Conservation (phyloP, 2,797 vertebrate genomes). For the Ptychobarbus kaznakovi region DNA sequence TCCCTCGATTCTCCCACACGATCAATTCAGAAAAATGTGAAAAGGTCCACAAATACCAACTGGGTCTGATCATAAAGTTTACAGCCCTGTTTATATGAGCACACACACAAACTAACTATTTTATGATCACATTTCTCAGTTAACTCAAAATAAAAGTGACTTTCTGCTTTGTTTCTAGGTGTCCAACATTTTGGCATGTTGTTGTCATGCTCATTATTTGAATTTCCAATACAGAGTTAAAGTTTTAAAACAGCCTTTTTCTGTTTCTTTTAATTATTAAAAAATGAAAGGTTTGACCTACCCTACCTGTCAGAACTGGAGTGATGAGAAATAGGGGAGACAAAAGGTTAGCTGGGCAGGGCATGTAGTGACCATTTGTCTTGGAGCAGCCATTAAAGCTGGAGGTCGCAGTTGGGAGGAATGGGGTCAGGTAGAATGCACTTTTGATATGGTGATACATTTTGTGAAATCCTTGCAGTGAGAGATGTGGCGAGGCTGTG, state of each 20-base stretch:
- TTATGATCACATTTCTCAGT: slow-evolving; percentile 9
- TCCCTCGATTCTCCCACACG: not conserved
- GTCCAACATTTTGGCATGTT: slow-evolving; percentile 6
- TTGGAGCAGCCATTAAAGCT: slow-evolving; percentile 79
- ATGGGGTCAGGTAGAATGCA: slow-evolving; percentile 82
- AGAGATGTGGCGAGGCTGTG: slow-evolving; percentile 71
- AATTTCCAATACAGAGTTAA: slow-evolving; percentile 3
- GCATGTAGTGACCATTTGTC: slow-evolving; percentile 76
- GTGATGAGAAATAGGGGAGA: slow-evolving; percentile 66
- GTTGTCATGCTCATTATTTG: not conserved
- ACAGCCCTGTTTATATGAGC: slow-evolving; percentile 13
- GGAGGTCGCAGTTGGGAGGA: slow-evolving; percentile 71
- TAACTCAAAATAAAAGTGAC: not conserved
- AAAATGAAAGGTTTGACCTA: slow-evolving; percentile 45
- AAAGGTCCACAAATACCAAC: not conserved
- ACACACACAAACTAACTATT: not conserved
- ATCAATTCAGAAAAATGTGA: not conserved
- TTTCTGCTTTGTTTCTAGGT: slow-evolving; percentile 2
- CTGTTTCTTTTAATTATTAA: slow-evolving; percentile 48
- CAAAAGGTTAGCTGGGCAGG: slow-evolving; percentile 71
- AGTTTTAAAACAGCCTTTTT: slow-evolving; percentile 6
- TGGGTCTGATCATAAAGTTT: slow-evolving; percentile 5
- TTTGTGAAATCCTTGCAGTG: slow-evolving; percentile 77
- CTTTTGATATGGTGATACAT: slow-evolving; percentile 78
- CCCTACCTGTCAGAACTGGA: slow-evolving; percentile 63